These are phyloP conservation scores for Drepanosiphum platanoidis DNA, from an alignment of 2,888 invertebrate species.

Conservation along the genomic window DNA sequence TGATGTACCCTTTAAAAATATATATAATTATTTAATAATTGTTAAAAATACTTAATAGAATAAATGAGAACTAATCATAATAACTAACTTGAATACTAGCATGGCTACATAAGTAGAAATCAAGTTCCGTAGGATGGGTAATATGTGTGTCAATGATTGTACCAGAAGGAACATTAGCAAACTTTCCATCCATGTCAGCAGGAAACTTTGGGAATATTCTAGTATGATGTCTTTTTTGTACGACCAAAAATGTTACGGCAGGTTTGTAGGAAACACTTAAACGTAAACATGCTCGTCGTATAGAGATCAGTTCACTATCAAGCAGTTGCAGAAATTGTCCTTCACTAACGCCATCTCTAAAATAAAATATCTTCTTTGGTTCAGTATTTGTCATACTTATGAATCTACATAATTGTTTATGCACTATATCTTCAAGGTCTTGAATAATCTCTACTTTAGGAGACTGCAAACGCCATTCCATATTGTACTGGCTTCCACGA, in stretches of 20 bases:
- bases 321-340: constrained; percentile 81
- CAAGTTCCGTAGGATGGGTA: constrained; percentile 85
- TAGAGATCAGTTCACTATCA: constrained; percentile 74
- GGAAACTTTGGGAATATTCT: constrained; percentile 71
- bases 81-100: constrained; percentile 68
- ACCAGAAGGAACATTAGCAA: constrained; percentile 82
- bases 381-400: constrained; percentile 68
- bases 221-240: constrained; percentile 97
- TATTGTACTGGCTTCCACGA: constrained; percentile 77
- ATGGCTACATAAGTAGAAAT: constrained; percentile 86
- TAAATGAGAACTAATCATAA: not conserved
- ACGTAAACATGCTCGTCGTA: constrained; percentile 77
- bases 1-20: constrained; percentile 78
- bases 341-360: constrained; percentile 87
- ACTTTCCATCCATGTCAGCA: constrained; percentile 67
- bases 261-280: constrained; percentile 74
- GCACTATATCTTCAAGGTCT: constrained; percentile 77
- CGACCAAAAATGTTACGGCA: constrained; percentile 88
- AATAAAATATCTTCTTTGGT: constrained; percentile 77
- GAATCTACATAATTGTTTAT: constrained; percentile 75
- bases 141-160: constrained; percentile 87
- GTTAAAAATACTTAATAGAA: constrained; percentile 66
- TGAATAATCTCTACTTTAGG: constrained; percentile 79
- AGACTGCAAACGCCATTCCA: constrained; percentile 80
- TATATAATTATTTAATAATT: not conserved